Base-by-base conservation (phyloP, 2,797 vertebrate genomes). In the Amblyopsis hoosieri region DNA sequence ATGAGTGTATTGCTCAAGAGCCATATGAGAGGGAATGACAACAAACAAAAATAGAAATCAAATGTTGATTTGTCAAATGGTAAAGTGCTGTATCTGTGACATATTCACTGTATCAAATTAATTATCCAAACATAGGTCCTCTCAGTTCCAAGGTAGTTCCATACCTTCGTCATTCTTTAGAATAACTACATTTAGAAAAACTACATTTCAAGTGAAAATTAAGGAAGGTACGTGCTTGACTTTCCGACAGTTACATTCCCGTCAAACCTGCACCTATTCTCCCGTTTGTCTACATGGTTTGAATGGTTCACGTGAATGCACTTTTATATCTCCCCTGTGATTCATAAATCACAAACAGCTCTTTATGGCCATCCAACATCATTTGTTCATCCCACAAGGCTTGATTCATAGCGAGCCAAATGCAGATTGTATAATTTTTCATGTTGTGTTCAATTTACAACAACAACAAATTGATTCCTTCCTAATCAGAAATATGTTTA, bases 261-360 rank as follows among this genome's bases (percentile, higher is more conserved):
- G 73, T 90, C 87, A 85, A 69, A 87, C 84, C 74, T 85, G 71
- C 71, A 87, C 69, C 84, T 85, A 80, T 89, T 89, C 86, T 80
- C 85, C 85, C 84, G 84, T 88, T 90, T 90, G 83, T 91, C 74
- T 88, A 72, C 84, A 80, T 86, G 87, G 86, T 83, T 84, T 31
- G 76, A 81, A 84, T 86, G 79, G 89, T 90, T 89, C 90, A 87
- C 85, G 83, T 74, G 81, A 91, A 89, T 85, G 83, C 74, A 76
- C 81, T 85, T 89, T 90, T 88, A 82, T 88, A 64, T 72, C 75
- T 91, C 89, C 79, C 85, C 66, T 75, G 85, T 78, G 86, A 80
- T 78, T 68, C 73, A 86, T 89, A 82, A 88, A 92, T 90, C 85
- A 86, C 75, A 69, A 72, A 72, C 71, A 70, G 76, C 81, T 85